Base-by-base conservation (phyloP, 2,888 invertebrate species). In the Chaitophorus viminalis region DNA sequence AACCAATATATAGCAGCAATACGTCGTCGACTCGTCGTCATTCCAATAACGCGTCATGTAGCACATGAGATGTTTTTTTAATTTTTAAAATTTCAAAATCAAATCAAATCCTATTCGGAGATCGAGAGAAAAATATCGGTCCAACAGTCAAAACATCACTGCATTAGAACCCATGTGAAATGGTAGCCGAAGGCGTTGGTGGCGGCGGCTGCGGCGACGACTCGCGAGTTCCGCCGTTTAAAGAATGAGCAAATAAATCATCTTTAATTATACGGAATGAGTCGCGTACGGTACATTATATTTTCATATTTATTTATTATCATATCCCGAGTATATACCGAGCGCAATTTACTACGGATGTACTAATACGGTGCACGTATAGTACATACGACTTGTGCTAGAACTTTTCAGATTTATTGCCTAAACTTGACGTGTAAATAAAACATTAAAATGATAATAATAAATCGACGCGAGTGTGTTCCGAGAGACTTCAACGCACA, bases 181-280 rank as follows among this genome's bases (percentile, higher is more conserved):
- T 39, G 39, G 60, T 75, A n/a, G 83, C 83, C 75, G 29, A 36
- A 29, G 82, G 52, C 31, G 68, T 70, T 70, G 29, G 60, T 39
- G 60, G 83, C 70, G 46, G 68, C 65, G 68, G 39, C 83, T 54
- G 74, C 54, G 82, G 21, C 75, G 83, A 75, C 83, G 83, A 54
- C 75, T 75, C 83, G 60, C 83, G 75, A 83, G 83, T 83, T 83
- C 83, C 83, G 60, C 83, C 75, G 75, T 75, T 83, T 75, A 83
- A 75, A 75, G 83, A 75, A 83, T 65, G 87, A 87, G 79, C 79
- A 52, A 87, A 87, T 87, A 87, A 87, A 87, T 87, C 87, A 87
- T 87, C 72, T 74, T 87, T 87, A 87, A 87, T 87, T 87, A 79
- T 78, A 86, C 68, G 29, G 86, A 86, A 86, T 86, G 86, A 86